phyloP scores from a whole-genome alignment of 2,113 vertebrate genomes.

The Herpailurus yagouaroundi region DNA sequence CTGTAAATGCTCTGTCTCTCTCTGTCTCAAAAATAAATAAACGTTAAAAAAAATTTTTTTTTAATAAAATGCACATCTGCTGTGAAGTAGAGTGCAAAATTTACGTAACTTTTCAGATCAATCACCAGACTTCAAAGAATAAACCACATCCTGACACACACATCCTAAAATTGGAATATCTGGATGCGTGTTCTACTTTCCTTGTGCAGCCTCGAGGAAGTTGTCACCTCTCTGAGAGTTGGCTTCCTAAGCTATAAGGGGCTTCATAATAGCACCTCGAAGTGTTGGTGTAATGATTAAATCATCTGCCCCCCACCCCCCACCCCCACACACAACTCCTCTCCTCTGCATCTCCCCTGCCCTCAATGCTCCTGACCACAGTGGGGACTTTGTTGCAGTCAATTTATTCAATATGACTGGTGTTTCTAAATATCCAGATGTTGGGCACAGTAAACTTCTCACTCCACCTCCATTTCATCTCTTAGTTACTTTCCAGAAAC shows the following conservation, averaged over 20 bases:
- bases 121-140: not conserved
- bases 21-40: no score
- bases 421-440: not conserved
- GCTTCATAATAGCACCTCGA: not conserved
- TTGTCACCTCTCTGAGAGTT: not conserved
- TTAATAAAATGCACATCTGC: not conserved
- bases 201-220: not conserved
- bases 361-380: not conserved
- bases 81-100: accelerated
- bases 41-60: no score
- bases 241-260: not conserved
- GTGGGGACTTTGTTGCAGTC: not conserved
- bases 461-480: no score
- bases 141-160: accelerated
- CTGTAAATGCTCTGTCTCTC: no score
- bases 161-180: not conserved
- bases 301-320: accelerated
- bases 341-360: accelerated
- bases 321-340: not conserved
- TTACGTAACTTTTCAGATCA: not conserved
- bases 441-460: not conserved
- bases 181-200: not conserved
- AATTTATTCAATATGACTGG: not conserved
- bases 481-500: not conserved
- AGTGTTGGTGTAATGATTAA: accelerated